Evolutionary conservation across 2,113 vertebrate genomes (phyloP), one percentile per base, ranked within the genome.

Genomic region (Microtus montanus): DNA sequence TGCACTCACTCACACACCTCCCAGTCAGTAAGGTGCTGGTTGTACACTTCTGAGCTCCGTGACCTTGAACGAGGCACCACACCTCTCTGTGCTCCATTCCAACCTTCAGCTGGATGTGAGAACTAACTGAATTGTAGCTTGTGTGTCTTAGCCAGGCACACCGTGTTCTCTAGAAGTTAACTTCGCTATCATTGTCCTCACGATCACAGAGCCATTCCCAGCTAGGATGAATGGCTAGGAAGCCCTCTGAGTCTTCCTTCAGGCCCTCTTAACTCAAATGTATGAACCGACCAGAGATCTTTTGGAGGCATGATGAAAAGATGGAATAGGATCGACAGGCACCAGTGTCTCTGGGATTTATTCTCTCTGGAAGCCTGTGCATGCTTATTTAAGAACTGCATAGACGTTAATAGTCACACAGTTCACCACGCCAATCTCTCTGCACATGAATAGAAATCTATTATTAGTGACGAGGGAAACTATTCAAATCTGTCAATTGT

Each of bases 381-480:
- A 33, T 17, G 58, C 44, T 89, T 88, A 87, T 14, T 52, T 89
- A 92, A 44, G 73, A 88, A 82, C 35, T 26, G 58, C 38, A 68
- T 52, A 38, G 35, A 68, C 41, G 66, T 38, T 87, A 90, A 93
- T 38, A 92, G 75, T 58, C 70, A 49, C n/a, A 63, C 14, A 70
- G 38, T 7, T 54, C 82, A 88, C 17, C 64, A 64, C 8, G 35
- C 2, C 52, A 73, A 15, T 44, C 41, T 84, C 74, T 68, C 44
- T 33, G 38, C 28, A 83, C 20, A 83, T 54, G 70, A 78, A 30
- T 4, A 63, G 1, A 52, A 90, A 61, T 82, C 80, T 78, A 82
- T 68, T 90, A 58, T 97, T 93, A 94, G 90, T 49, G 80, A 68
- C 33, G 80, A 88, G 28, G 83, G 82, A 93, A 96, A 95, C 68